Evolutionary conservation across 1,140 invertebrate species (phyloP).

Genomic region (Atta texana): DNA sequence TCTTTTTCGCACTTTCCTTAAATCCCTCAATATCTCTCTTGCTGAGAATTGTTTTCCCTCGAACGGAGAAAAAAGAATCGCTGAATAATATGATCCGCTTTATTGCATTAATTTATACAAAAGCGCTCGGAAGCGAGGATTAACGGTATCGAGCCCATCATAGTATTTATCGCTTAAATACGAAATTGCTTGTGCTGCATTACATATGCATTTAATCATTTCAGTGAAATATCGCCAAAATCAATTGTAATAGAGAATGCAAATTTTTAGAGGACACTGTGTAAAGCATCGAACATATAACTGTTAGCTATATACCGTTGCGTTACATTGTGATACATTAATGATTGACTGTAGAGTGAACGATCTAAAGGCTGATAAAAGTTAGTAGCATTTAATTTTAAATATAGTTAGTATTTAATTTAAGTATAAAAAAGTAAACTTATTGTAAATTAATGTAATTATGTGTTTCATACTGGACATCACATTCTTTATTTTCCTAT

Average conservation of each 20-base stretch:
- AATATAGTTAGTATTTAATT: neutral
- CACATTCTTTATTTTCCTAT: no score
- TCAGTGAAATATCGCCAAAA: neutral
- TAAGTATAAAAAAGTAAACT: neutral
- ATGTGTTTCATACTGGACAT: no score
- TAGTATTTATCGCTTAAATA: slow-evolving; percentile 42
- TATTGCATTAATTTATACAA: slow-evolving; percentile 52
- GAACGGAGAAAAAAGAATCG: neutral
- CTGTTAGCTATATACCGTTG: no score
- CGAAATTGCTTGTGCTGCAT: slow-evolving; percentile 37
- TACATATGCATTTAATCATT: slow-evolving; percentile 23
- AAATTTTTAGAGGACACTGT: slow-evolving; percentile 12
- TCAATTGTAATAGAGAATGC: slow-evolving; percentile 32
- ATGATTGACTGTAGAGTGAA: neutral
- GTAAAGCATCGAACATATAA: neutral
- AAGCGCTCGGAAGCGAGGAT: neutral
- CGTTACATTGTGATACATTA: neutral
- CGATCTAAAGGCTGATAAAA: slow-evolving; percentile 13
- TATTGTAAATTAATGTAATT: no score
- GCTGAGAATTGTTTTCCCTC: neutral
- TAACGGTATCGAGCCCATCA: neutral
- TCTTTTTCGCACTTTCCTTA: neutral
- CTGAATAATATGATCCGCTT: slow-evolving; percentile 48
- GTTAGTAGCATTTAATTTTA: slow-evolving; percentile 11
- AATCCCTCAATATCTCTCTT: slow-evolving; percentile 35